Evolutionary conservation across 2,888 invertebrate genomes (phyloP).

Genomic region (Luperina nickerlii): DNA sequence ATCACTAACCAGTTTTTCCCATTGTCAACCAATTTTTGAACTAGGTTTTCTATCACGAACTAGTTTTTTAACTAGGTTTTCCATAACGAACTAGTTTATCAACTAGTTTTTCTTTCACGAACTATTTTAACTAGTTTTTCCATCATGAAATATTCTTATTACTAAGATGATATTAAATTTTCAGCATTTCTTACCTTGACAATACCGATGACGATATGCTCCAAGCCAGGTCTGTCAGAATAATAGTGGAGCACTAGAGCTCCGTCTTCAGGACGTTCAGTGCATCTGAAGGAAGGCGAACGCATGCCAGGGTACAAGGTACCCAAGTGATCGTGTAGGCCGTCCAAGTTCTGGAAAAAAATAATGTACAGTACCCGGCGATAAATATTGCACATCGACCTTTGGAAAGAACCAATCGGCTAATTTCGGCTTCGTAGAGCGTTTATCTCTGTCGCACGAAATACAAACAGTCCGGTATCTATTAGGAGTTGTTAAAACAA

Average conservation of each 20-base stretch:
- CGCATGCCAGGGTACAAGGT: conserved; percentile 98
- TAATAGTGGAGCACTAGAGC: conserved; percentile 98
- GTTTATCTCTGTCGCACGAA: too few relatives aligned
- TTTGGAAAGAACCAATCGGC: too few relatives aligned
- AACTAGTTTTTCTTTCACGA: not conserved
- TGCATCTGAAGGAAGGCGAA: conserved; percentile 98
- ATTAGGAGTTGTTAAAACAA: too few relatives aligned
- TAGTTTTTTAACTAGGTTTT: too few relatives aligned
- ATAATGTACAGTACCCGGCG: not conserved
- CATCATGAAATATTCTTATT: not conserved
- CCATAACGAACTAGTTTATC: not conserved
- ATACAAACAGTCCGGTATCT: too few relatives aligned
- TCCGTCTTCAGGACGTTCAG: conserved; percentile 96
- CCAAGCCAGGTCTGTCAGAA: conserved; percentile 97
- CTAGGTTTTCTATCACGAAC: too few relatives aligned
- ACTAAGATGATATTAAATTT: not conserved
- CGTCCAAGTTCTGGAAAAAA: conserved; percentile 95
- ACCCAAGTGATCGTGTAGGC: conserved; percentile 98
- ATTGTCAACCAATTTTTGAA: too few relatives aligned
- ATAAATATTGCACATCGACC: too few relatives aligned
- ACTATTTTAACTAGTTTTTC: not conserved
- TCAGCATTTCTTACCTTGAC: conserved; percentile 92
- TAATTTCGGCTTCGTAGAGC: too few relatives aligned
- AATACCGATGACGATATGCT: conserved; percentile 99
- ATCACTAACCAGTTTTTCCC: too few relatives aligned